A percentile compares a stretch with the other conserved stretches of the same genome.
Evolutionary conservation across 1,140 invertebrate species (phyloP).

Genomic region (Trialeurodes vaporariorum): DNA sequence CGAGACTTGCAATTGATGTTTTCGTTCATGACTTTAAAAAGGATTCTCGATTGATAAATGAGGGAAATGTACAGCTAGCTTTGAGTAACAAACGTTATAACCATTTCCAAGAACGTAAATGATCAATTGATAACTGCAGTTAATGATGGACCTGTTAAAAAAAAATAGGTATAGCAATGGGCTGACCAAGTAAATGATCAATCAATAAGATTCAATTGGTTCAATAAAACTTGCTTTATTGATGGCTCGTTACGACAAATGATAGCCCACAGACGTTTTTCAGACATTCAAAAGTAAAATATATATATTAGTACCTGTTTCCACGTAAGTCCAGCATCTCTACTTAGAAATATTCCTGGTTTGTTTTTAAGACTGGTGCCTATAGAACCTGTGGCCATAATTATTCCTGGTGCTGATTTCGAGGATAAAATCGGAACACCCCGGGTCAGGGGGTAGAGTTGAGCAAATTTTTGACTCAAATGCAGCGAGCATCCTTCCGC

Average conservation of each 20-base stretch:
- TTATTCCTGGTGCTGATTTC: constrained; percentile 74
- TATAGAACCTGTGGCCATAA: constrained; percentile 73
- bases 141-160: no score
- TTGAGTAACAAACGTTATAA: no score
- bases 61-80: no score
- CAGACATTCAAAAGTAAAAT: neutral
- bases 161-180: no score
- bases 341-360: constrained; percentile 65
- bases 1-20: no score
- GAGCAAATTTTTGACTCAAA: constrained; percentile 70
- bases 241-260: neutral
- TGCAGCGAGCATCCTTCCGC: constrained; percentile 63
- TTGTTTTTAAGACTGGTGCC: constrained; percentile 67
- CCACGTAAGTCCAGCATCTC: constrained; percentile 78
- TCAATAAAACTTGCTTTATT: neutral
- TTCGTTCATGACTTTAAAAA: no score
- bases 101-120: no score
- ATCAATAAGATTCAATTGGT: neutral
- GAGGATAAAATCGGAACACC: constrained; percentile 72
- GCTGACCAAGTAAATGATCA: no score
- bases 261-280: neutral
- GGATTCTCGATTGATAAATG: no score
- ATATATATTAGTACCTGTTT: constrained; percentile 44
- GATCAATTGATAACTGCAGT: no score
- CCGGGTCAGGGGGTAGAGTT: constrained; percentile 64